Evolutionary conservation across 2,797 vertebrate genomes (phyloP).

Genomic region (Pteropus rufus): DNA sequence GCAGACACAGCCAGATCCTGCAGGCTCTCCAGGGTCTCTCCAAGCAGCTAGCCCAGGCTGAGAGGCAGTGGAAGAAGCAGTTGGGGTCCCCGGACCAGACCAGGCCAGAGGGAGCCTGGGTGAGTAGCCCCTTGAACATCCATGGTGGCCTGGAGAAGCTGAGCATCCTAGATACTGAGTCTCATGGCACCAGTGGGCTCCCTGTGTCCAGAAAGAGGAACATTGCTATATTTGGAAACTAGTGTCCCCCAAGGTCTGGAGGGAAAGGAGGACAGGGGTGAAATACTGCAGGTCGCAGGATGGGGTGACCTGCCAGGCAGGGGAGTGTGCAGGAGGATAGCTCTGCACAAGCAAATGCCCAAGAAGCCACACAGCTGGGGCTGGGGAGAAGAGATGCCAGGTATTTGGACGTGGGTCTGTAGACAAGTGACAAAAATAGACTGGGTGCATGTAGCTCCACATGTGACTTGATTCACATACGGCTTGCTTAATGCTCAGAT

Average conservation of each 20-base stretch:
- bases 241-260: not conserved
- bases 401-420: not conserved
- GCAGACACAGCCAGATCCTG: constrained; percentile 53
- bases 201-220: not conserved
- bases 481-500: constrained; percentile 48
- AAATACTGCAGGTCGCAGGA: not conserved
- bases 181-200: not conserved
- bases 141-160: not conserved
- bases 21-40: constrained; percentile 63
- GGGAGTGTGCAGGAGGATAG: not conserved
- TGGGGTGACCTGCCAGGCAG: not conserved
- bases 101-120: constrained; percentile 36
- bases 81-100: not conserved
- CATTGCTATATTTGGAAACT: not conserved
- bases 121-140: constrained; percentile 45
- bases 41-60: constrained; percentile 50
- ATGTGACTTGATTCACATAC: constrained; percentile 31
- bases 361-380: not conserved
- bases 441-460: constrained; percentile 37
- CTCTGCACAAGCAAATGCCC: not conserved
- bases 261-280: not conserved
- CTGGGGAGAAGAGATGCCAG: not conserved
- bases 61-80: constrained; percentile 61
- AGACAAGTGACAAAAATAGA: constrained; percentile 59
- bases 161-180: not conserved